Evolutionary conservation across 2,797 vertebrate genomes (phyloP), one percentile per base, ranked within the genome.

Genomic region (Aratinga solstitialis): DNA sequence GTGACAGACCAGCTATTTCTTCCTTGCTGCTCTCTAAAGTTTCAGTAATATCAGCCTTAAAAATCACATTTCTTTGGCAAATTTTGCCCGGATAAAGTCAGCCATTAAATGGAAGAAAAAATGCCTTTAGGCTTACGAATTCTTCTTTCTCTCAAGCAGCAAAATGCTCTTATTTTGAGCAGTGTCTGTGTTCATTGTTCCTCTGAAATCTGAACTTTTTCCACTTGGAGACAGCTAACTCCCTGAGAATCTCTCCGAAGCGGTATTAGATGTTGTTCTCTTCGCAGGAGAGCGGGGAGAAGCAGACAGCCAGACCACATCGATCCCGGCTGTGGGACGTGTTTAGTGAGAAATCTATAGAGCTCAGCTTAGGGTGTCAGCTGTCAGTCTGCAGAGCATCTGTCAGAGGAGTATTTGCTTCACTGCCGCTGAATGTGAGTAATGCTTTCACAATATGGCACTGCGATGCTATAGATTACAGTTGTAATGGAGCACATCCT

Each of bases 321-420:
- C 6, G 94, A 79, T 85, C 51, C 0, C 19, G 78, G 61, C 80
- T 47, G 92, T 59, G 14, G 88, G 93, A 91, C 10, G 84, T 78
- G 82, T 86, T 95, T 56, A 59, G 91, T 48, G 90, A 72, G 87
- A 91, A 96, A 77, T 74, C 91, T 50, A 36, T 36, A 32, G 85
- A 82, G 68, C 87, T 91, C 43, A 77, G 95, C 80, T 85, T 50
- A 30, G 80, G 84, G 93, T 96, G 96, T 96, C 97, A 96, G 96
- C 96, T 98, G 97, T 95, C 96, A 96, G 91, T 96, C 91, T 95
- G 91, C 72, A 21, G 86, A 93, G 93, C 97, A 97, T 97, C 97
- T 97, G 97, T 94, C 92, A 72, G 86, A 87, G n/a, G 51, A 91
- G 66, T n/a, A 40, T 50, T 89, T 68, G 89, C 93, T 84, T 94